phyloP scores from a whole-genome alignment of 2,797 vertebrate species.

The Macroramphosus scolopax region DNA sequence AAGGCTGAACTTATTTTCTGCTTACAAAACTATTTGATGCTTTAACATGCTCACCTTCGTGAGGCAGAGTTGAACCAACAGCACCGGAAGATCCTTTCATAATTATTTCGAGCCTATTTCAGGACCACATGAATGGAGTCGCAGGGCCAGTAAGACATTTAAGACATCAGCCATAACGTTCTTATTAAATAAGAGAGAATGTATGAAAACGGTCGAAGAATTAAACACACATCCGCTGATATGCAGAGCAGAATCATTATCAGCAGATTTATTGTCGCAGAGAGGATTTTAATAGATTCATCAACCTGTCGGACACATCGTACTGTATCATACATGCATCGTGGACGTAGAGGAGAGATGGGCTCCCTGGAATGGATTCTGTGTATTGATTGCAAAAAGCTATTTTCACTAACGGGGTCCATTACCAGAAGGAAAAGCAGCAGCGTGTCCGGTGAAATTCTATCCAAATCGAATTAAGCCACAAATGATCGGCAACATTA shows the following conservation, averaged over 20 bases:
- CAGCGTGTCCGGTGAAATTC: constrained; percentile 42
- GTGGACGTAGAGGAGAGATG: constrained; percentile 43
- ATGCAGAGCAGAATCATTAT: constrained; percentile 18
- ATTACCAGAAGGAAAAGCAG: constrained; percentile 53
- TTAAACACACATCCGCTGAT: constrained; percentile 13
- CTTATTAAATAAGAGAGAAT: too few relatives aligned
- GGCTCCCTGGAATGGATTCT: constrained; percentile 46
- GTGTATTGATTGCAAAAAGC: constrained; percentile 63
- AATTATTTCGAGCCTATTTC: constrained; percentile 3
- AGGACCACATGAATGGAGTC: constrained; percentile 1
- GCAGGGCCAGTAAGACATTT: constrained; percentile 1
- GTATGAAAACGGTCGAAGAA: constrained; percentile 2
- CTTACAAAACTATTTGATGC: constrained; percentile 12
- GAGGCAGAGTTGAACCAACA: background rate
- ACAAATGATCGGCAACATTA: too few relatives aligned
- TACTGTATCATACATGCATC: constrained; percentile 44
- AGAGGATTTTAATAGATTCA: constrained; percentile 36
- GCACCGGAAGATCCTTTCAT: constrained; percentile 1
- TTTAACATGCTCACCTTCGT: background rate
- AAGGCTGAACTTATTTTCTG: constrained; percentile 13
- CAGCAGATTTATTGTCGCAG: constrained; percentile 18
- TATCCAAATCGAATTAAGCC: constrained; percentile 47
- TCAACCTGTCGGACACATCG: constrained; percentile 21
- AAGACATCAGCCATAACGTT: too few relatives aligned
- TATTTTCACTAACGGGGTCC: constrained; percentile 51